Base-by-base conservation (phyloP, 64 coral and sea anemone species). In the Orbicella faveolata region DNA sequence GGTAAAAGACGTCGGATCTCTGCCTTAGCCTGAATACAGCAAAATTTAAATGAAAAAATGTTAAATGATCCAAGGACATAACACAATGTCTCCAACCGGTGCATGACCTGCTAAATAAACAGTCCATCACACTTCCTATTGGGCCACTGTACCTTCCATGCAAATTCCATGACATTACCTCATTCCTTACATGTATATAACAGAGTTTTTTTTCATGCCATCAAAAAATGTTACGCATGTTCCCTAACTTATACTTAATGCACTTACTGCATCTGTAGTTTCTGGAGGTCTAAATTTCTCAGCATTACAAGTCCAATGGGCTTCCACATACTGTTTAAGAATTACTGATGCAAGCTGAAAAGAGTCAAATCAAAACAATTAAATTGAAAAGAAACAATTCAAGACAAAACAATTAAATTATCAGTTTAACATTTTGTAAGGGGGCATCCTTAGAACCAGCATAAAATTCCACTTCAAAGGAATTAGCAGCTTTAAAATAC, bases 251-350 rank as follows among this genome's bases (percentile, higher is more conserved):
- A 6, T 53, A 35, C 65, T 23, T 23, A 68, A 68, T 0, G 19
- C 17, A 76, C 91, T 98, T 89, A 98, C 96, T 57, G 93, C 61
- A 23, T 84, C 81, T 73, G 96, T 88, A 2, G 94, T 98, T 54
- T 98, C 96, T 6, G 96, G 96, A 65, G 93, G 90, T 41, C 76
- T 76, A 80, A 90, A 98, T 68, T 98, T 98, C 12, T 98, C 96
- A 35, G 96, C 82, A 77, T 95, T 75, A 36, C 52, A 39, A 15
- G 90, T 93, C 96, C 96, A 98, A 23, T 98, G 96, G 44, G 84
- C 90, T 78, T 98, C 93, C 21, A 98, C 96, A 93, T 98, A 98
- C 55, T 93, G 90, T 52, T 95, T 95, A 8, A 98, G 75, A 15
- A 98, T 90, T 6, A 98, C 91, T 68, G 96, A 98, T 13, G 96